Percentiles rank a stretch among this genome's conserved stretches.
phyloP scores from a whole-genome alignment of 1,140 invertebrate species.

The Goniozus legneri region DNA sequence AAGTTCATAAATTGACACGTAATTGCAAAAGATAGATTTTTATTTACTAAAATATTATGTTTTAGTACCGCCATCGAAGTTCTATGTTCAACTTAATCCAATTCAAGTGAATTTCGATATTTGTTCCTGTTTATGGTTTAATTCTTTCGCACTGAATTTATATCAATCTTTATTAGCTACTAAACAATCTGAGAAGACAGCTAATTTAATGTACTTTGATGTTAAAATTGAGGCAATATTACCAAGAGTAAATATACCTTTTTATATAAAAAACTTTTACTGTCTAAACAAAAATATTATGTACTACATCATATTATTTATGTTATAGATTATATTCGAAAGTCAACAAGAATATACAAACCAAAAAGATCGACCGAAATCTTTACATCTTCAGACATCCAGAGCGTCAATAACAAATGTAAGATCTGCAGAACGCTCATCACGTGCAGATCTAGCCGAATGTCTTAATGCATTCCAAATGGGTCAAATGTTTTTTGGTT shows the following conservation, averaged over 20 bases:
- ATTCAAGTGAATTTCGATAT: constrained; percentile 81
- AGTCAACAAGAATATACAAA: constrained; percentile 66
- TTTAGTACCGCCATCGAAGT: constrained; percentile 85
- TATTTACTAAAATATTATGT: constrained; percentile 15
- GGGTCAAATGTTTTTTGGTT: constrained; percentile 69
- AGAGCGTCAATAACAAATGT: constrained; percentile 77
- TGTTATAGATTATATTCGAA: constrained; percentile 69
- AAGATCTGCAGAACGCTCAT: constrained; percentile 65
- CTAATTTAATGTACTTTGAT: constrained; percentile 73
- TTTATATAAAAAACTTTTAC: no score
- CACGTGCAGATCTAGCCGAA: constrained; percentile 68
- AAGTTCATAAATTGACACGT: constrained; percentile 38
- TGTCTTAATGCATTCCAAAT: constrained; percentile 71
- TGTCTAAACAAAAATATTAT: constrained; percentile 6
- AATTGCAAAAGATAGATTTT: constrained; percentile 4
- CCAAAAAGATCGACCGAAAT: constrained; percentile 77
- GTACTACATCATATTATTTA: constrained; percentile 1
- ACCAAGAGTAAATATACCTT: constrained; percentile 67
- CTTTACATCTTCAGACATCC: constrained; percentile 78
- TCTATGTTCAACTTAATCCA: constrained; percentile 88
- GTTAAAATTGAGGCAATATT: constrained; percentile 87
- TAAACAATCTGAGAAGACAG: constrained; percentile 41
- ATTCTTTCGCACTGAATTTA: constrained; percentile 88
- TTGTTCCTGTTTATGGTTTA: constrained; percentile 85
- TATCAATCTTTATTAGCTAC: constrained; percentile 65